Evolutionary conservation across 1,140 invertebrate species (phyloP).

Genomic region (Onthophagus taurus): DNA sequence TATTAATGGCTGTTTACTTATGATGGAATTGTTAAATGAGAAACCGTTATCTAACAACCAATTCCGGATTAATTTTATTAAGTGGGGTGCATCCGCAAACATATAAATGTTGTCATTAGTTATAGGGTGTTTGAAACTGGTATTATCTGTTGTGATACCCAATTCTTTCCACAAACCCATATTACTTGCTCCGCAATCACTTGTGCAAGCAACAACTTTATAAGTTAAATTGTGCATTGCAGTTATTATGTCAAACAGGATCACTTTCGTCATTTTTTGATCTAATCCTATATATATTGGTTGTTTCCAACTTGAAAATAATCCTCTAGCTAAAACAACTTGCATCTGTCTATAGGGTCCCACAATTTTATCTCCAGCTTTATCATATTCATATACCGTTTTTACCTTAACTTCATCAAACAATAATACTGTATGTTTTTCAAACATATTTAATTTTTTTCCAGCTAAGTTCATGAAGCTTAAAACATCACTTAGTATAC

Average conservation of each 20-base stretch:
- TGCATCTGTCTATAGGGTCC: conserved; percentile 29
- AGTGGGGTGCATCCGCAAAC: conserved; percentile 11
- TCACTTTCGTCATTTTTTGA: conserved; percentile 28
- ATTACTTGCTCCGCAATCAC: conserved; percentile 30
- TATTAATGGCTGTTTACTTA: conserved; percentile 10
- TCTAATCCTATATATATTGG: conserved; percentile 34
- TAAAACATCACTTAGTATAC: conserved; percentile 21
- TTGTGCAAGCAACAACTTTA: conserved; percentile 30
- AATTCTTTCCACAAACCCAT: conserved; percentile 30
- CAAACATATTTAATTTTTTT: conserved; percentile 10
- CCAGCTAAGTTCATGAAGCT: conserved; percentile 15
- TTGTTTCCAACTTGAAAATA: conserved; percentile 33
- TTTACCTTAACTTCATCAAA: conserved; percentile 30
- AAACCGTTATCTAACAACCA: conserved; percentile 10
- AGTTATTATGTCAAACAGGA: conserved; percentile 24
- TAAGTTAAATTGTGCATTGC: conserved; percentile 24
- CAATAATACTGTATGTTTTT: conserved; percentile 28
- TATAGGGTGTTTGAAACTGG: conserved; percentile 12
- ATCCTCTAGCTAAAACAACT: conserved; percentile 28
- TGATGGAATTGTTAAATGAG: neutral
- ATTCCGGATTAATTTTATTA: conserved; percentile 9
- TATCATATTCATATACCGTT: conserved; percentile 30
- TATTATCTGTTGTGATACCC: conserved; percentile 17
- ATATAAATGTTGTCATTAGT: conserved; percentile 1
- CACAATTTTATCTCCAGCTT: conserved; percentile 28